These are phyloP conservation scores for Protobothrops flavoviridis DNA, from an alignment of 2,113 vertebrate genomes.

Conservation along the genomic window DNA sequence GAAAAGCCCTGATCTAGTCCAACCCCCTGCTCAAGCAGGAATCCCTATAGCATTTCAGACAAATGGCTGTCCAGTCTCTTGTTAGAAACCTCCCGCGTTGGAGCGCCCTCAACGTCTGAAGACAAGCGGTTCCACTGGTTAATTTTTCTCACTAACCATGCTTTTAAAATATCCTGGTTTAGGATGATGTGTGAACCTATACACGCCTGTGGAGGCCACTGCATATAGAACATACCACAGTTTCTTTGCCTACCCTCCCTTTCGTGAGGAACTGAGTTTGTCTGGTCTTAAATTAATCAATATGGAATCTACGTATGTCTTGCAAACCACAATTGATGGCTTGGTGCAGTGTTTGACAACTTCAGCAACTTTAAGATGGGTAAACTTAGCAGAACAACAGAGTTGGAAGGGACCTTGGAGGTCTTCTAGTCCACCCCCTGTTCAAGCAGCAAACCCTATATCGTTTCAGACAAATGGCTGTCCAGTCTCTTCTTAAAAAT, in stretches of 20 bases:
- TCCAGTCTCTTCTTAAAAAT: no score
- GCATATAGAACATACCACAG: neutral
- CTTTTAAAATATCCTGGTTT: neutral
- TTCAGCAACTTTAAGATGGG: no score
- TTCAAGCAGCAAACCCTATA: neutral
- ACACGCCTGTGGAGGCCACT: rapidly evolving
- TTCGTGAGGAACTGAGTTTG: neutral
- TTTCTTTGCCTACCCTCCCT: neutral
- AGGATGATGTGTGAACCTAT: neutral
- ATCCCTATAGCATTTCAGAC: neutral
- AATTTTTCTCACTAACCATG: neutral
- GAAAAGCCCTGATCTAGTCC: no score
- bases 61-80: neutral
- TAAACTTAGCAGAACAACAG: neutral
- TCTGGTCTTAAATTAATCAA: neutral
- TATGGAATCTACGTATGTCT: neutral
- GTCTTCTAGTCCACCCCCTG: neutral
- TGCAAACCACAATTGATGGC: neutral
- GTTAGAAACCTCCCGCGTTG: no score
- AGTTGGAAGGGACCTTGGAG: neutral
- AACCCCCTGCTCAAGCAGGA: no score
- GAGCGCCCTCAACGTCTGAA: no score
- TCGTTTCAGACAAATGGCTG: no score
- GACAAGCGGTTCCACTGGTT: neutral
- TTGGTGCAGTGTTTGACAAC: neutral